Conservation (phyloP, 2,113 vertebrate genomes). For the Aphyosemion australe region DNA sequence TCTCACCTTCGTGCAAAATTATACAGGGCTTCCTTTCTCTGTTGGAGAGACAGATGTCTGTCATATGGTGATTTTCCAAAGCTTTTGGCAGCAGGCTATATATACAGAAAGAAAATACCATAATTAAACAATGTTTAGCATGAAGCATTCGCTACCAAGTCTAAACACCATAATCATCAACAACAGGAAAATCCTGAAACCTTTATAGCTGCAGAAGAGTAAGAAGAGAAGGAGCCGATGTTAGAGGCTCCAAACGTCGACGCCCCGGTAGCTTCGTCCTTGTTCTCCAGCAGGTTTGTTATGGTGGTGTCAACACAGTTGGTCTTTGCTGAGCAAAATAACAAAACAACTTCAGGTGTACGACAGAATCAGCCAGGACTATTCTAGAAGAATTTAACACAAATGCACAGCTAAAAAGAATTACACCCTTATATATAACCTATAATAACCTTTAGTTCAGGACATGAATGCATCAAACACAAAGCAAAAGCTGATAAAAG, state of each 20-base stretch:
- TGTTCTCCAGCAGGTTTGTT: conserved; percentile 92
- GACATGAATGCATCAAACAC: too few species aligned
- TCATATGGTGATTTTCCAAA: conserved; percentile 90
- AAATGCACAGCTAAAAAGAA: too few species aligned
- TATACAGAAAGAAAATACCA: conserved; percentile 6
- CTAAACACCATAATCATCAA: neutral
- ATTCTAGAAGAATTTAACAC: neutral
- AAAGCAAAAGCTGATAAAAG: too few species aligned
- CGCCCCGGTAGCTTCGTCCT: conserved; percentile 68
- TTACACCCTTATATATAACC: too few species aligned
- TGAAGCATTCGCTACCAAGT: neutral
- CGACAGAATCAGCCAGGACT: neutral
- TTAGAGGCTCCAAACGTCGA: conserved; percentile 52
- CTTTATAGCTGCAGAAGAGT: conserved; percentile 63
- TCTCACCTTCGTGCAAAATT: conserved; percentile 93
- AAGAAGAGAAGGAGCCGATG: conserved; percentile 38
- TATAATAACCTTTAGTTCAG: too few species aligned
- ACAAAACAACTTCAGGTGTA: neutral
- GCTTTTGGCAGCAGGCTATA: conserved; percentile 79
- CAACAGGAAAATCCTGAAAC: conserved; percentile 44
- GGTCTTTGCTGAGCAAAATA: conserved; percentile 79
- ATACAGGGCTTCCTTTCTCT: conserved; percentile 92
- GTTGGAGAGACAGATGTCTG: conserved; percentile 94
- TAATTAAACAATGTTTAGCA: fast-evolving
- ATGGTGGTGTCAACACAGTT: conserved; percentile 95